Base-by-base conservation (phyloP, 2,113 vertebrate genomes). In the Pongo pygmaeus region DNA sequence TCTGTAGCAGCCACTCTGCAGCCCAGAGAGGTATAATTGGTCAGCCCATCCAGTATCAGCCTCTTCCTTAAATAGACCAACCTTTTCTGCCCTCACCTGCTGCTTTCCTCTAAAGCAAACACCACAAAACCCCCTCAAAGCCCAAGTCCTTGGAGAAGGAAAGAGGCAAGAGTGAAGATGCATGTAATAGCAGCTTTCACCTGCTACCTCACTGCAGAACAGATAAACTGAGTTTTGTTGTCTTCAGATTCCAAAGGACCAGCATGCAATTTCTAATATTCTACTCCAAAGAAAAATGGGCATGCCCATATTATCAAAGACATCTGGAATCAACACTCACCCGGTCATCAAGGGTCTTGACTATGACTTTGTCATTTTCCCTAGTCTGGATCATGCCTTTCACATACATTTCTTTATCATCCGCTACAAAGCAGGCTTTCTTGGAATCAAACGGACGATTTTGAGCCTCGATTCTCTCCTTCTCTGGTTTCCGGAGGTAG, bases 381-480 rank as follows among this genome's bases (percentile, higher is more conserved):
- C 74, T 99, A 89, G 98, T 99, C 40, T 97, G 78, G 35, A 99
- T 98, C 91, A 97, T 98, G 35, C 99, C 99, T 98, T 99, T 99
- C 80, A 99, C 99, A 50, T 99, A 99, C 98, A 99, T 98, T 97
- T 99, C 98, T 3, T 93, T 97, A 2, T 98, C 97, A 46, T 99
- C 99, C 8, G 97, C 57, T 57, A 99, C 99, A 98, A 99, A 99
- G 84, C 98, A 99, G 23, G 99, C 98, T 30, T 99, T 92, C 98
- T 99, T 99, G 18, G 99, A 99, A 89, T 99, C 99, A 81, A 99
- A 99, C 0, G 99, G 99, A 7, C 98, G 98, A 91, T 98, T 99
- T 86, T 99, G 98, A 57, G 98, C 98, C 88, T 99, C 99, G 0
- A 98, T 99, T 74, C 99, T 98, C 95, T 99, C 99, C 92, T 98